These are phyloP conservation scores for Galerucella nymphaeae DNA, from an alignment of 2,888 invertebrate genomes.

Conservation along the genomic window DNA sequence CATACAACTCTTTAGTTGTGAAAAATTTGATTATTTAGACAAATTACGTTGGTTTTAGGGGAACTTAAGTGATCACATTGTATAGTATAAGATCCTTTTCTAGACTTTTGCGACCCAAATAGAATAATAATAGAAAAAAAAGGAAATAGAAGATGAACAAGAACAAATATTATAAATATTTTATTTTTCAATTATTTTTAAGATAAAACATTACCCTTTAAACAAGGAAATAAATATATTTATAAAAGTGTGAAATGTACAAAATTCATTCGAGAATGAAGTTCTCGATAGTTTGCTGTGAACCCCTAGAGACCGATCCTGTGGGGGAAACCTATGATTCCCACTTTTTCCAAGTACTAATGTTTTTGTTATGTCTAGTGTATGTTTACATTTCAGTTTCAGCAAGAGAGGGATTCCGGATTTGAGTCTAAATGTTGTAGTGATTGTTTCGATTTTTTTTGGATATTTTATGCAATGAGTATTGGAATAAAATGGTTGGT, in stretches of 20 bases:
- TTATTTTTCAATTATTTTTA: too few relatives aligned
- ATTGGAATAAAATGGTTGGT: too few relatives aligned
- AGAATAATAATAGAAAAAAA: too few relatives aligned
- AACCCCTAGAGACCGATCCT: conserved; percentile 2
- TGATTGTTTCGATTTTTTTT: conserved; percentile 5
- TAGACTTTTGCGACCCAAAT: too few relatives aligned
- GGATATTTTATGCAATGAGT: neutral
- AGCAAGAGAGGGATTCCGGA: neutral
- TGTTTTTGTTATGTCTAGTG: conserved; percentile 29
- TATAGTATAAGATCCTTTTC: too few relatives aligned
- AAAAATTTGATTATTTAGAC: too few relatives aligned
- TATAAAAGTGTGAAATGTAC: neutral
- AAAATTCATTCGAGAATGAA: conserved; percentile 6
- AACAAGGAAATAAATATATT: neutral
- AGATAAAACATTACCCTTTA: neutral
- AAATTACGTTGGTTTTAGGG: too few relatives aligned
- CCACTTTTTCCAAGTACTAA: conserved; percentile 15
- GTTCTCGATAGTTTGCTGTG: neutral
- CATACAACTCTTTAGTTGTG: too few relatives aligned
- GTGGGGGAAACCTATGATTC: conserved; percentile 7
- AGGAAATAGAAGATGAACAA: too few relatives aligned
- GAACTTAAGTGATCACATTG: too few relatives aligned
- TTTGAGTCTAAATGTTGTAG: conserved; percentile 20
- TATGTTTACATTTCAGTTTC: conserved; percentile 21
- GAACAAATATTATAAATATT: too few relatives aligned